A percentile compares a stretch with the other conserved stretches of the same genome.
Conservation (phyloP, 2,888 invertebrate species). For the Homarus gammarus region DNA sequence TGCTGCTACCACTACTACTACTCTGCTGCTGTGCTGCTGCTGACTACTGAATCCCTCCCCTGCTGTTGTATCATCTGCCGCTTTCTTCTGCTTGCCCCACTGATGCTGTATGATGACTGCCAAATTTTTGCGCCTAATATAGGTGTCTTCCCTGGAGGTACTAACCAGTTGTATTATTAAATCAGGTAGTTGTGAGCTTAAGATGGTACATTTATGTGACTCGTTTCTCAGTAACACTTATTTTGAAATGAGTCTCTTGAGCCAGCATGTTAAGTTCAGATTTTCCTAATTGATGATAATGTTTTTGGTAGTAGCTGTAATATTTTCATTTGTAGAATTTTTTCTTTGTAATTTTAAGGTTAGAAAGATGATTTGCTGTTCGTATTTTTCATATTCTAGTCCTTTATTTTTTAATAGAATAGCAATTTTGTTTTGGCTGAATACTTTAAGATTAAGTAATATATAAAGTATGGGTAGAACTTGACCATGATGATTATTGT, state of each 20-base stretch:
- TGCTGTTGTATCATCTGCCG: conserved; percentile 47
- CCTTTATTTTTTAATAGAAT: too few relatives aligned
- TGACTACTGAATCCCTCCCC: conserved; percentile 36
- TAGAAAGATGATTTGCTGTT: background rate
- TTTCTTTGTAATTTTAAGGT: background rate
- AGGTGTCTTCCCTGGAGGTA: conserved; percentile 58
- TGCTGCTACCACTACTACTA: conserved; percentile 14
- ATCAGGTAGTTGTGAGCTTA: conserved; percentile 7
- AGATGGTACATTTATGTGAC: background rate
- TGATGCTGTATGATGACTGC: conserved; percentile 54
- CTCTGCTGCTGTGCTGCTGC: conserved; percentile 41
- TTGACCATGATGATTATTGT: too few relatives aligned
- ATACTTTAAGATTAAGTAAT: too few relatives aligned
- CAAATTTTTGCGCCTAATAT: conserved; percentile 42
- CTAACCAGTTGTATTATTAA: conserved; percentile 12
- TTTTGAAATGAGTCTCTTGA: background rate
- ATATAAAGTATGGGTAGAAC: too few relatives aligned
- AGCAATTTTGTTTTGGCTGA: too few relatives aligned
- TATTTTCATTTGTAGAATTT: background rate
- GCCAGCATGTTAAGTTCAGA: background rate
- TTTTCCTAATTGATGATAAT: background rate
- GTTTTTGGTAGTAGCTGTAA: background rate
- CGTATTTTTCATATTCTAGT: too few relatives aligned
- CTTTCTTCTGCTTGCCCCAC: conserved; percentile 52
- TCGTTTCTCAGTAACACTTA: background rate